Percentiles rank a stretch among this genome's conserved stretches.
These are phyloP conservation scores for Microplitis deprimator DNA, from an alignment of 2,888 invertebrate species.

Conservation along the genomic window DNA sequence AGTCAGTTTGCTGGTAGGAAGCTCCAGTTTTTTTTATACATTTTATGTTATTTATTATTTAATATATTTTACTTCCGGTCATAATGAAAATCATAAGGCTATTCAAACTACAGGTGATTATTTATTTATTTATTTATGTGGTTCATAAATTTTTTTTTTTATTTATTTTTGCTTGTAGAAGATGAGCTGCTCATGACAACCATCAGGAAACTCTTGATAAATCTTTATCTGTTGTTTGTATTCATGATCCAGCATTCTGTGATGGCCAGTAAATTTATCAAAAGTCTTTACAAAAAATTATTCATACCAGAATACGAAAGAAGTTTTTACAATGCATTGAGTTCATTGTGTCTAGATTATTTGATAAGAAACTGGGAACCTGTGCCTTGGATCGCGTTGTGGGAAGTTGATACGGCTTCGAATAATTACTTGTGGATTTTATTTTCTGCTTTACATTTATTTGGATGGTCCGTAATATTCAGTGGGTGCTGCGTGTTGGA, in stretches of 20 bases:
- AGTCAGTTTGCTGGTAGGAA: constrained; percentile 49
- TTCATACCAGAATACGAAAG: constrained; percentile 68
- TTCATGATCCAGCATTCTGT: constrained; percentile 77
- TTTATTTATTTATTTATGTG: constrained; percentile 22
- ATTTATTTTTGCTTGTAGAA: constrained; percentile 43
- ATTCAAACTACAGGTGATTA: constrained; percentile 50
- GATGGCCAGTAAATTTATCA: constrained; percentile 73
- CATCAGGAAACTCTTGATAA: constrained; percentile 69
- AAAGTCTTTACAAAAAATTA: constrained; percentile 70
- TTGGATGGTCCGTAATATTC: constrained; percentile 76
- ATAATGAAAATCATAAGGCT: constrained; percentile 63
- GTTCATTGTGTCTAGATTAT: constrained; percentile 70
- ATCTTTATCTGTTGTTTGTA: constrained; percentile 72
- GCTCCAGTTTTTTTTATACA: constrained; percentile 72
- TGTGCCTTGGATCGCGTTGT: constrained; percentile 72
- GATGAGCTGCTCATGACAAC: constrained; percentile 60
- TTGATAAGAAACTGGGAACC: constrained; percentile 73
- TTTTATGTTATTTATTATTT: constrained; percentile 74
- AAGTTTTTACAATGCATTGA: constrained; percentile 61
- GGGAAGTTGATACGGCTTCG: constrained; percentile 74
- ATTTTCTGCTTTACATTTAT: constrained; percentile 72
- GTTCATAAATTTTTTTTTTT: not conserved
- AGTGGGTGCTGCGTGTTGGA: constrained; percentile 78
- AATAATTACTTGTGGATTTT: constrained; percentile 72
- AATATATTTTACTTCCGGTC: constrained; percentile 74